Base-by-base conservation (phyloP, 2,888 invertebrate genomes). In the Sarcophaga carnaria region DNA sequence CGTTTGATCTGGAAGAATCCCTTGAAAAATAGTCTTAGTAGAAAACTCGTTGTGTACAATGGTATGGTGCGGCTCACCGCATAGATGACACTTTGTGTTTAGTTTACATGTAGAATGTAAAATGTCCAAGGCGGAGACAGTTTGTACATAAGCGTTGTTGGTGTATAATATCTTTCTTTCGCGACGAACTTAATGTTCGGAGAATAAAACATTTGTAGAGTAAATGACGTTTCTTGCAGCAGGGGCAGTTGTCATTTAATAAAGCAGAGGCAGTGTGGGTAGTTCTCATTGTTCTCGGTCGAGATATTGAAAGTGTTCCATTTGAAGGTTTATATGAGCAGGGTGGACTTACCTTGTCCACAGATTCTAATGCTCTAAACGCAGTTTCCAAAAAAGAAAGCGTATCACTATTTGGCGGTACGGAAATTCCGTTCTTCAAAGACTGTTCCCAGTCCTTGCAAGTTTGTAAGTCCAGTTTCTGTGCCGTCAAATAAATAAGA, bases 191-290 rank as follows among this genome's bases (percentile, higher is more conserved):
- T 10, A 86, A 62, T 0, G 75, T 71, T 20, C 79, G n/a, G 66
- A 86, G 82, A 47, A 70, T 79, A 37, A 86, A 86, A 37, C 83
- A 86, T 72, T 86, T 80, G 72, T 82, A 80, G 6, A 86, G 72
- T 1, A 45, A 83, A 49, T 86, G 86, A 20, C 76, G 75, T 22
- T 22, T 22, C 22, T 22, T 22, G 22, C 22, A 22, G 22, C 22
- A 22, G 22, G 22, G 22, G 22, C 22, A 22, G 22, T 22, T 22
- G 22, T 1, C 22, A 22, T 22, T 22, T 22, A 22, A 22, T 22
- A 22, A 22, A 22, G 22, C 22, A 22, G 22, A 22, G 22, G 22
- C 22, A 22, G 22, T 22, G 22, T 22, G 22, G 22, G 22, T 22
- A 22, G 22, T 22, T 22, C 22, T 22, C 22, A 22, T 22, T 22